Evolutionary conservation across 2,888 invertebrate species (phyloP).

Genomic region (Geophilus truncorum): DNA sequence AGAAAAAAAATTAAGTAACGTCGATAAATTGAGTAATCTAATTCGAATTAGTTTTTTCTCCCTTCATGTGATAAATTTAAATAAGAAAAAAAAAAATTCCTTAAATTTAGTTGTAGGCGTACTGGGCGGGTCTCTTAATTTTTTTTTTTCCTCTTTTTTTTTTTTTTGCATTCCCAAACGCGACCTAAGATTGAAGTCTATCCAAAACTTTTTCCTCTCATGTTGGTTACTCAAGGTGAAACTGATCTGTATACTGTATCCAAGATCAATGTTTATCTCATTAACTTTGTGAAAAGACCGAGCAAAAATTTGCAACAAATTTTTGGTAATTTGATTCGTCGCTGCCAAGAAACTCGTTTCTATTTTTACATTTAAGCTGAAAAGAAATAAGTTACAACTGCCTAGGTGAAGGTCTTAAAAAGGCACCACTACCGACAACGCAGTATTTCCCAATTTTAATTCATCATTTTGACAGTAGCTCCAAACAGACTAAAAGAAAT

Average conservation of each 20-base stretch:
- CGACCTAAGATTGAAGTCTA: not conserved
- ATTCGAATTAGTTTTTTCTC: not conserved
- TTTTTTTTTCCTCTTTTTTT: no score
- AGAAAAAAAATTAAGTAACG: not conserved
- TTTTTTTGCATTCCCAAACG: not conserved
- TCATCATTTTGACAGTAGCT: slow-evolving; percentile 2
- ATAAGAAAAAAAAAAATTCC: not conserved
- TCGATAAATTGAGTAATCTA: not conserved
- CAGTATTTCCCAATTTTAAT: not conserved
- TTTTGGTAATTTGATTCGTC: not conserved
- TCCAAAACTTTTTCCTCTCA: not conserved
- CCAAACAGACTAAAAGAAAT: not conserved
- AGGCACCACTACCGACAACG: not conserved
- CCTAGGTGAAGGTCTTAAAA: slow-evolving; percentile 25
- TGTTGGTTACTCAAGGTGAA: not conserved
- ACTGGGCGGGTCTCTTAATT: not conserved
- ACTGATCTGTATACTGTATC: not conserved
- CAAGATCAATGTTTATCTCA: slow-evolving; percentile 25
- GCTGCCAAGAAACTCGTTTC: slow-evolving; percentile 17
- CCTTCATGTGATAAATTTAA: not conserved
- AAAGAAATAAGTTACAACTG: slow-evolving; percentile 9
- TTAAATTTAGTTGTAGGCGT: not conserved
- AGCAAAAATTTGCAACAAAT: not conserved
- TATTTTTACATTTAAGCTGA: not conserved
- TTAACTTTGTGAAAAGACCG: not conserved